Conservation (phyloP, 2,888 invertebrate genomes). For the Lasioglossum lativentre region DNA sequence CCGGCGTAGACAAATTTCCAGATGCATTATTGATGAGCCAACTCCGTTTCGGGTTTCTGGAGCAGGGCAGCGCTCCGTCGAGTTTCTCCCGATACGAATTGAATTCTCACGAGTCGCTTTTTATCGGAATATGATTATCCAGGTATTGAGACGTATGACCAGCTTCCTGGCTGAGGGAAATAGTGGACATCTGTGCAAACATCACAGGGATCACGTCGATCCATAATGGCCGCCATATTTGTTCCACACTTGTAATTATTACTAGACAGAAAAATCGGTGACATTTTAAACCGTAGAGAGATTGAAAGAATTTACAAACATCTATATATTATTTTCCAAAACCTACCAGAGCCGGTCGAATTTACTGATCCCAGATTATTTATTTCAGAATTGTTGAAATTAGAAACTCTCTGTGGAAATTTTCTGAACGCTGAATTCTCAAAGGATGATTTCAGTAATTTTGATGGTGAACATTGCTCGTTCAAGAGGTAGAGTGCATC, state of each 20-base stretch:
- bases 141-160: conserved; percentile 14
- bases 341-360: no score
- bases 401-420: no score
- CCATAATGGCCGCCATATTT: background rate
- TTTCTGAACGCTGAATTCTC: no score
- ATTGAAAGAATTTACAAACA: background rate
- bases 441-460: background rate
- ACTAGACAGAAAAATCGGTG: background rate
- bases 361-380: background rate
- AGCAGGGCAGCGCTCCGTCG: background rate
- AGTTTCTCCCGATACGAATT: conserved; percentile 11
- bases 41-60: conserved; percentile 6
- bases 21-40: conserved; percentile 45
- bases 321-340: background rate
- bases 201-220: background rate
- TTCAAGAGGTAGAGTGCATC: background rate
- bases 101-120: conserved; percentile 17
- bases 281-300: background rate
- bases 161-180: background rate
- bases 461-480: background rate
- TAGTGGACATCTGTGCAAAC: background rate
- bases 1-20: conserved; percentile 25
- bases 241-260: background rate
- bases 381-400: background rate
- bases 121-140: conserved; percentile 8